Base-by-base conservation (phyloP, 2,113 vertebrate genomes). In the Brachyistius frenatus region DNA sequence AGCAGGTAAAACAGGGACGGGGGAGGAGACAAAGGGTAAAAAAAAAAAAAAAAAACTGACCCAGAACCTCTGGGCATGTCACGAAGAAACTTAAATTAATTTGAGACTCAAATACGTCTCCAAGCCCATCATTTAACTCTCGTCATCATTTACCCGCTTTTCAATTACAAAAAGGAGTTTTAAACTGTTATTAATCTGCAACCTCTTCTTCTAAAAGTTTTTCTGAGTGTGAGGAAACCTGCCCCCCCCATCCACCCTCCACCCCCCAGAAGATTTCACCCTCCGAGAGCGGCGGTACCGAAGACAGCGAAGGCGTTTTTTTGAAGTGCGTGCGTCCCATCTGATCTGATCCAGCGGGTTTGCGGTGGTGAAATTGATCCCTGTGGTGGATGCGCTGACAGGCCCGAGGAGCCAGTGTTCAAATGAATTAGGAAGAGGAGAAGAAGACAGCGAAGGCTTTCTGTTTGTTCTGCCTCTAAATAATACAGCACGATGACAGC, bases 51-150 rank as follows among this genome's bases (percentile, higher is more conserved):
- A 80, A 66, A 75, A 14, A 68, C 47, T 90, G 83, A 83, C 81
- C 88, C 78, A 88, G 86, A 90, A 88, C 88, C 88, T 86, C 73
- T 85, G 84, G 88, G 88, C 76, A 86, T 81, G 84, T 84, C 83
- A 85, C 1, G 46, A 57, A 81, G 73, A 50, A 49, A 83, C 83
- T 80, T 76, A 85, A 90, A 90, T 88, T 87, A 87, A 90, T 87
- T 80, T 85, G 86, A 88, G 84, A 90, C 82, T 85, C 56, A 54
- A 44, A 75, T 32, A 61, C 44, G 77, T 90, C 86, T 90, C 86
- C 14, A 7, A 87, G 89, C 84, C 80, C 80, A 86, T 90, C 82
- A 84, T 69, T 88, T 67, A 78, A 76, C 75, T 15, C 83, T 82
- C 23, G 23, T 23, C 23, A 23, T 23, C 69, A 55, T 61, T 76